Evolutionary conservation across 1,140 invertebrate genomes (phyloP).

Genomic region (Venustaconcha ellipsiformis): DNA sequence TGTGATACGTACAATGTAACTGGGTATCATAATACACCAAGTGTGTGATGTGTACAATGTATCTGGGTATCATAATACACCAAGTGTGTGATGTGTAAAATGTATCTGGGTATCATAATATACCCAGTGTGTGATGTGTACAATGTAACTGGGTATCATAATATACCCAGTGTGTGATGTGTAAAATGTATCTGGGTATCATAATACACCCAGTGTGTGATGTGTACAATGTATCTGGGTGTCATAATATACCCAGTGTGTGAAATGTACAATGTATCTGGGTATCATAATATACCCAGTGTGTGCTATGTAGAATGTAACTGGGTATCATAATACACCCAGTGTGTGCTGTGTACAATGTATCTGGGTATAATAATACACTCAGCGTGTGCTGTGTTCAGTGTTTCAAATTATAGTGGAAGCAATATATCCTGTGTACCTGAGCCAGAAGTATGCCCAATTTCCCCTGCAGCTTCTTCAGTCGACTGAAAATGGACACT

Average conservation of each 20-base stretch:
- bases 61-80: not conserved
- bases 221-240: too few relatives aligned
- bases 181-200: not conserved
- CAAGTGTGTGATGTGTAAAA: not conserved
- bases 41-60: not conserved
- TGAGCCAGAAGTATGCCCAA: conserved; percentile 63
- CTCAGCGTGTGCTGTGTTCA: not conserved
- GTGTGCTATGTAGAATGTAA: not conserved
- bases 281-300: not conserved
- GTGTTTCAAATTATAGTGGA: not conserved
- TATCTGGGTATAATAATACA: not conserved
- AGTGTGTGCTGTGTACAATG: not conserved
- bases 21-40: not conserved
- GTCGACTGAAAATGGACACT: conserved; percentile 46
- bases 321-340: not conserved
- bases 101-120: not conserved
- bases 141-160: not conserved
- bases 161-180: too few relatives aligned
- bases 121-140: not conserved
- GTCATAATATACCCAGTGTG: too few relatives aligned
- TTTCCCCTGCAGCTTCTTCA: conserved; percentile 62
- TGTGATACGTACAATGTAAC: not conserved
- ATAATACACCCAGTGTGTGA: too few relatives aligned
- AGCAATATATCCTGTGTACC: conserved; percentile 32
- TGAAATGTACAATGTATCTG: not conserved